phyloP scores from a whole-genome alignment of 1,140 invertebrate genomes.

The Conus betulinus region DNA sequence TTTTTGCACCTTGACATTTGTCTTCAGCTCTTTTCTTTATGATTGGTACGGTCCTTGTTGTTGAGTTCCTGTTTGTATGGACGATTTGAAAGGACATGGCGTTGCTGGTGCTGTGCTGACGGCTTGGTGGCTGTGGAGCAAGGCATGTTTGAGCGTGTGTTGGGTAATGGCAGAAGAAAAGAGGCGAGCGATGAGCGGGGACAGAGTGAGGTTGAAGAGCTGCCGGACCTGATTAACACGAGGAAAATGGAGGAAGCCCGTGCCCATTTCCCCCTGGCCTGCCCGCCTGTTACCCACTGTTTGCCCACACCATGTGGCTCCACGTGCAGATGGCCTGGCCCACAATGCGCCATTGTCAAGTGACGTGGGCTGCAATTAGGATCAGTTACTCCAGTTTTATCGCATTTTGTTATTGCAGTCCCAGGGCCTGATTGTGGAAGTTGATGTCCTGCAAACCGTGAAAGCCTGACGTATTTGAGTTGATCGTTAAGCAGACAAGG shows the following conservation, averaged over 20 bases:
- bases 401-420: neutral
- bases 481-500: neutral
- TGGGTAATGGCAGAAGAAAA: neutral
- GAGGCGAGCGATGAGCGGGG: slow-evolving; percentile 10
- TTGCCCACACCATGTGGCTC: neutral
- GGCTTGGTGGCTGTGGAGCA: too few relatives aligned
- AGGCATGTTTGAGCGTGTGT: neutral
- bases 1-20: too few relatives aligned
- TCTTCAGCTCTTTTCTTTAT: too few relatives aligned
- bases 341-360: neutral
- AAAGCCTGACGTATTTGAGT: neutral
- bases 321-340: neutral
- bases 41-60: too few relatives aligned
- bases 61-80: too few relatives aligned
- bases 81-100: too few relatives aligned
- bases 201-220: neutral
- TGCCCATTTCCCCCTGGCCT: neutral
- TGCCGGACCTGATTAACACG: neutral
- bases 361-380: neutral
- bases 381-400: neutral
- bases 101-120: too few relatives aligned
- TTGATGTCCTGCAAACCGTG: neutral
- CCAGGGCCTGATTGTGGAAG: neutral
- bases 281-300: neutral
- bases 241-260: neutral